Evolutionary conservation across 2,797 vertebrate species (phyloP).

Genomic region (Schizopygopsis pylzovi): DNA sequence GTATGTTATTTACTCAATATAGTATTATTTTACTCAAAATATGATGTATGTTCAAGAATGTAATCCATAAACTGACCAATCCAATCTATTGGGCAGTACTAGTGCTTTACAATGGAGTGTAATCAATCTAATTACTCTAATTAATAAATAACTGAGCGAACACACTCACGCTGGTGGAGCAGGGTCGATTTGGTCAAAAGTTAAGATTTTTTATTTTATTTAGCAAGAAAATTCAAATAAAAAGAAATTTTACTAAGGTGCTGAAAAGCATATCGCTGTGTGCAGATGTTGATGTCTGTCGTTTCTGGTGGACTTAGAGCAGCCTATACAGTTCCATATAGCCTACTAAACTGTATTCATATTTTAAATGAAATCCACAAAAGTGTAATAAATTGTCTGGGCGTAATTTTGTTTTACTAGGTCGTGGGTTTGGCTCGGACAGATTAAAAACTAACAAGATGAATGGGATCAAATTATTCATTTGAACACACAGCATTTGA

Average conservation of each 20-base stretch:
- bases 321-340: not conserved
- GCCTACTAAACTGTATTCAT: not conserved
- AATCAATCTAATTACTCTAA: not conserved
- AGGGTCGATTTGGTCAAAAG: not conserved
- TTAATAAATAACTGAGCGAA: not conserved
- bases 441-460: conserved; percentile 73
- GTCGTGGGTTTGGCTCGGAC: conserved; percentile 65
- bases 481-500: conserved; percentile 19
- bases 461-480: conserved; percentile 69
- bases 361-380: not conserved
- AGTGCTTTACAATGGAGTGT: too few relatives aligned
- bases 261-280: not conserved
- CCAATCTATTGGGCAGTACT: too few relatives aligned
- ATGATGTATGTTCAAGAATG: too few relatives aligned
- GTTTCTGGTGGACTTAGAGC: not conserved
- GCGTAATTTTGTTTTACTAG: conserved; percentile 39
- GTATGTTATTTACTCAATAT: too few relatives aligned
- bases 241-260: not conserved
- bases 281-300: not conserved
- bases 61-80: too few relatives aligned
- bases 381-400: not conserved
- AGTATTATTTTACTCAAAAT: too few relatives aligned
- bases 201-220: not conserved
- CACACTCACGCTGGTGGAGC: not conserved
- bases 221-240: not conserved